Percentiles rank a stretch among this genome's conserved stretches.
These are phyloP conservation scores for Paramormyrops kingsleyae DNA, from an alignment of 2,113 vertebrate species.

Conservation along the genomic window DNA sequence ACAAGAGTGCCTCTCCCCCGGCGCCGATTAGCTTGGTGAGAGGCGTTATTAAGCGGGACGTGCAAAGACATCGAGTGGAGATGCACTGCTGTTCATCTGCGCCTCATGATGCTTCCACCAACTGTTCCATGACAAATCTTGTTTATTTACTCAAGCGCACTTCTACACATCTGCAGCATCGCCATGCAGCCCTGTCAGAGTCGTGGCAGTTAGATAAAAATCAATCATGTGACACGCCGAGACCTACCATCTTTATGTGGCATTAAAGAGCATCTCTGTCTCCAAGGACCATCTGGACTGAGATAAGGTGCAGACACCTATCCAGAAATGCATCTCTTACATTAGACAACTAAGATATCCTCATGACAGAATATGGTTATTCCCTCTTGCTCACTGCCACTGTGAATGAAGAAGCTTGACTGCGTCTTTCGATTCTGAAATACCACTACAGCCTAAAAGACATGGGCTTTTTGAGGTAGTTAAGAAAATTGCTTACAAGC, in stretches of 20 bases:
- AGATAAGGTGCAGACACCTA: not conserved
- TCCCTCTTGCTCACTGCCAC: not conserved
- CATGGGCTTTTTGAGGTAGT: not conserved
- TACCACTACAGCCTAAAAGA: not conserved
- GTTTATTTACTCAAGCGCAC: not conserved
- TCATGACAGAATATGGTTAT: not conserved
- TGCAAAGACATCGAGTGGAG: not conserved
- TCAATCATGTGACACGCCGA: not conserved
- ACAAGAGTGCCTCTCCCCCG: not conserved
- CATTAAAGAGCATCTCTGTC: not conserved
- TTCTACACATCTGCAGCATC: not conserved
- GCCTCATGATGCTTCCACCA: not conserved
- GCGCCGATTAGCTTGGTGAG: not conserved
- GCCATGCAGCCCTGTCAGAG: not conserved
- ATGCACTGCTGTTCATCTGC: not conserved
- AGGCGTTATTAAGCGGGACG: not conserved
- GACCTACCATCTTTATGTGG: not conserved
- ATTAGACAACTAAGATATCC: not conserved
- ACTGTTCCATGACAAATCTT: constrained; percentile 2
- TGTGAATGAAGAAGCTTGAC: not conserved
- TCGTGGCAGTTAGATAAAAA: not conserved
- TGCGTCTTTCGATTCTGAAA: not conserved
- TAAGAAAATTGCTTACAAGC: not conserved
- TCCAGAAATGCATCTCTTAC: not conserved
- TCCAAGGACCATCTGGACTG: not conserved